Percentiles rank a stretch among this genome's conserved stretches.
Conservation (phyloP, 2,888 invertebrate species). For the Dryadula phaetusa region DNA sequence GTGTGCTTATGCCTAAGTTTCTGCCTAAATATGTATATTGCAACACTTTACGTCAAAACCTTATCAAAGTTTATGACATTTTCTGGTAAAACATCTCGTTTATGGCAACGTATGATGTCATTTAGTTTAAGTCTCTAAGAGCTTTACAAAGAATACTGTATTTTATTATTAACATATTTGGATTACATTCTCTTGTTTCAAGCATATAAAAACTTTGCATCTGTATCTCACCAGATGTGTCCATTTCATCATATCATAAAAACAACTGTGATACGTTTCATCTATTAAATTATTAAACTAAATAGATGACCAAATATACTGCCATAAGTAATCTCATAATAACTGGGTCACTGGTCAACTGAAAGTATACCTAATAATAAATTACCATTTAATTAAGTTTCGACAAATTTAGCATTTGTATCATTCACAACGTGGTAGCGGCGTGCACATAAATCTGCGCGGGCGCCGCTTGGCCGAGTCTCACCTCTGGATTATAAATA, state of each 20-base stretch:
- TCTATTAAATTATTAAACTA: background rate
- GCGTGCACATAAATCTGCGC: constrained; percentile 39
- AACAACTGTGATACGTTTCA: background rate
- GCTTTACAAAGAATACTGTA: background rate
- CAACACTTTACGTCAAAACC: background rate
- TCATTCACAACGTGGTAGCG: constrained; percentile 16
- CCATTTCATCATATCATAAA: too few species aligned
- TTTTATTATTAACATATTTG: constrained; percentile 7
- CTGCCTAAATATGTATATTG: background rate
- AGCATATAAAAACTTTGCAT: background rate
- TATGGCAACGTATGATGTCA: constrained; percentile 3
- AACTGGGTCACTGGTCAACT: background rate
- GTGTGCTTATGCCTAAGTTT: background rate
- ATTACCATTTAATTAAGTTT: constrained; percentile 17
- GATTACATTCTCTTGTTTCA: background rate
- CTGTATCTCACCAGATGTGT: background rate
- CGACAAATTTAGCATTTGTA: constrained; percentile 21
- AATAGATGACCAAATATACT: background rate
- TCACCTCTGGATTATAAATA: constrained; percentile 41
- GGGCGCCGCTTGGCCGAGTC: constrained; percentile 41
- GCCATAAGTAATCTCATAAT: background rate
- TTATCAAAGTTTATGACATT: background rate
- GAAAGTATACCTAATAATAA: background rate
- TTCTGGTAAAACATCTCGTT: background rate
- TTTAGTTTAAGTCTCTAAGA: background rate